Conservation (phyloP, 2,888 invertebrate species). For the Agrotis segetum region DNA sequence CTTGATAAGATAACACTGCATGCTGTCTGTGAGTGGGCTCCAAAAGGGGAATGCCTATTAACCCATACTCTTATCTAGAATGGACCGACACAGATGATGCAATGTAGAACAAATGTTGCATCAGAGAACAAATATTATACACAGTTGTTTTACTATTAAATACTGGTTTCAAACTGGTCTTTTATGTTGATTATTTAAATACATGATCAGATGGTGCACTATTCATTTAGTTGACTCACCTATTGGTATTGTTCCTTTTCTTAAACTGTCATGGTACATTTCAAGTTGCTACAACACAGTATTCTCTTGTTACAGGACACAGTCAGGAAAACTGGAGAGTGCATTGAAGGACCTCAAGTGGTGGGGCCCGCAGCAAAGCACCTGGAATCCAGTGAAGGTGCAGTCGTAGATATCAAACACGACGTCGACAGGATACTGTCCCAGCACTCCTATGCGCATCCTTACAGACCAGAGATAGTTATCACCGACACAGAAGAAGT, state of each 20-base stretch:
- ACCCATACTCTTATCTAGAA: slow-evolving; percentile 51
- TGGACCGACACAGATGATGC: slow-evolving; percentile 32
- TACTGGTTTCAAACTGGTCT: slow-evolving; percentile 9
- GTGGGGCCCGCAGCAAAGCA: slow-evolving; percentile 97
- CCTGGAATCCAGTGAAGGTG: slow-evolving; percentile 95
- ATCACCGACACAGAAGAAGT: slow-evolving; percentile 64
- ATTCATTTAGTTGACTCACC: neutral
- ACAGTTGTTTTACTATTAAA: neutral
- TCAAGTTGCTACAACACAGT: neutral
- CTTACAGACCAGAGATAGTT: slow-evolving; percentile 79
- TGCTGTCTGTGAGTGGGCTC: neutral
- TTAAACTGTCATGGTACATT: too few species aligned
- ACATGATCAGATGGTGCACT: neutral
- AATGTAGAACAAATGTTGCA: slow-evolving; percentile 43
- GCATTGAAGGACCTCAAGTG: slow-evolving; percentile 92
- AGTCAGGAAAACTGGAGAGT: slow-evolving; percentile 82
- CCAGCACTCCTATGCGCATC: slow-evolving; percentile 90
- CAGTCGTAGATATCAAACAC: slow-evolving; percentile 86
- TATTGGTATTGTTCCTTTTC: neutral
- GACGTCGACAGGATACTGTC: slow-evolving; percentile 87
- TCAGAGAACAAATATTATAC: slow-evolving; percentile 10
- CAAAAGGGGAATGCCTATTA: slow-evolving; percentile 20
- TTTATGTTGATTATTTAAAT: slow-evolving; percentile 3
- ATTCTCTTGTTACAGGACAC: slow-evolving; percentile 76
- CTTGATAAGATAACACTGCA: slow-evolving; percentile 38